These are phyloP conservation scores for Protosalanx chinensis DNA, from an alignment of 2,797 vertebrate species.

Conservation along the genomic window DNA sequence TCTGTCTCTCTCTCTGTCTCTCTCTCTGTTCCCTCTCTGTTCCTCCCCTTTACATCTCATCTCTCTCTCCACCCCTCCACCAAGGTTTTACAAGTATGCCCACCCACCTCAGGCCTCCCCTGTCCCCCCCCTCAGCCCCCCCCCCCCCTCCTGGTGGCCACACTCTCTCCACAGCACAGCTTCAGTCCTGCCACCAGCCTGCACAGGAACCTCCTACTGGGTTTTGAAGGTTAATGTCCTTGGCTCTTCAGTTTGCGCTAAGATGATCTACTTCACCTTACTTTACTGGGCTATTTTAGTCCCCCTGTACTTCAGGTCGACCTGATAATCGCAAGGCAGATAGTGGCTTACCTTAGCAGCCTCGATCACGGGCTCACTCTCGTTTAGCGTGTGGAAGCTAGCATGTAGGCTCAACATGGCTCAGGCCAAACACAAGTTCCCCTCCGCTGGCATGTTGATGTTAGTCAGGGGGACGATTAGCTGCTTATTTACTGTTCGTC, in stretches of 20 bases:
- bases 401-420: conserved; percentile 55
- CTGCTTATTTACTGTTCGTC: conserved; percentile 71
- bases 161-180: too few relatives aligned
- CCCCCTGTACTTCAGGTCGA: conserved; percentile 33
- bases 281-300: conserved; percentile 61
- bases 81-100: too few relatives aligned
- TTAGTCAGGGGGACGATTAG: conserved; percentile 77
- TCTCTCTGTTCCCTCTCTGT: conserved; percentile 16
- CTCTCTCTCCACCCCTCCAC: too few relatives aligned
- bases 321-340: neutral
- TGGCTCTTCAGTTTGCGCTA: conserved; percentile 55
- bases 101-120: too few relatives aligned
- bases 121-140: neutral
- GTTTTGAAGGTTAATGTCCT: conserved; percentile 56
- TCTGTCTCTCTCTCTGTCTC: too few relatives aligned
- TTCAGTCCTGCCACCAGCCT: conserved; percentile 38
- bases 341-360: neutral
- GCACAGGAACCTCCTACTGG: conserved; percentile 44
- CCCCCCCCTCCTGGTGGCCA: neutral
- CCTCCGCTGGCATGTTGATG: conserved; percentile 66
- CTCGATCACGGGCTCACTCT: neutral
- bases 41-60: too few relatives aligned
- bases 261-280: conserved; percentile 59
- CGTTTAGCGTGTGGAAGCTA: neutral
- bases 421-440: conserved; percentile 69